phyloP scores from a whole-genome alignment of 2,113 vertebrate genomes.

The Ploceus nigricollis region DNA sequence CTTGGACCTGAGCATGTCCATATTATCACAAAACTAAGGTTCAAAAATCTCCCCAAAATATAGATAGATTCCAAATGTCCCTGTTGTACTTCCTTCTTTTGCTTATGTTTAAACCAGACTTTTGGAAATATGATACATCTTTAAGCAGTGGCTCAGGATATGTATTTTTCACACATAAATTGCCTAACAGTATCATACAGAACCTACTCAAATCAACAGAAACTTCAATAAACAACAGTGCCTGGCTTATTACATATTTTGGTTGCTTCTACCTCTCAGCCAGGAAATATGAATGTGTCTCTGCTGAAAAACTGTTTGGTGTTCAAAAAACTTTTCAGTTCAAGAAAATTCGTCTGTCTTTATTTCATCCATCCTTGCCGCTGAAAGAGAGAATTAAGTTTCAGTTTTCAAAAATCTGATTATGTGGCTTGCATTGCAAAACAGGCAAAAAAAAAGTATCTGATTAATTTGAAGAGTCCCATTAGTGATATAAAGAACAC shows the following conservation, averaged over 20 bases:
- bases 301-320: neutral
- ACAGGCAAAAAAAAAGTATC: neutral
- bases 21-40: neutral
- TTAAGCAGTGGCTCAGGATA: neutral
- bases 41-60: neutral
- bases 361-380: neutral
- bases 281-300: neutral
- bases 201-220: neutral
- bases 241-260: neutral
- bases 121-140: neutral
- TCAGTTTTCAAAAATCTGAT: neutral
- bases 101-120: neutral
- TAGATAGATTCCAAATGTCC: neutral
- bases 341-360: neutral
- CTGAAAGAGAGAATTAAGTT: neutral
- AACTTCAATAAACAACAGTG: neutral
- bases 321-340: neutral
- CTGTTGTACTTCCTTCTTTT: neutral
- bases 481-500: neutral
- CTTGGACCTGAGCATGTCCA: neutral
- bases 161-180: neutral
- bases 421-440: neutral
- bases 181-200: neutral
- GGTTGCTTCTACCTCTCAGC: neutral
- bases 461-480: constrained; percentile 13